A percentile compares a stretch with the other conserved stretches of the same genome.
phyloP scores from a whole-genome alignment of 2,797 vertebrate species.

The Cossypha polioptera region DNA sequence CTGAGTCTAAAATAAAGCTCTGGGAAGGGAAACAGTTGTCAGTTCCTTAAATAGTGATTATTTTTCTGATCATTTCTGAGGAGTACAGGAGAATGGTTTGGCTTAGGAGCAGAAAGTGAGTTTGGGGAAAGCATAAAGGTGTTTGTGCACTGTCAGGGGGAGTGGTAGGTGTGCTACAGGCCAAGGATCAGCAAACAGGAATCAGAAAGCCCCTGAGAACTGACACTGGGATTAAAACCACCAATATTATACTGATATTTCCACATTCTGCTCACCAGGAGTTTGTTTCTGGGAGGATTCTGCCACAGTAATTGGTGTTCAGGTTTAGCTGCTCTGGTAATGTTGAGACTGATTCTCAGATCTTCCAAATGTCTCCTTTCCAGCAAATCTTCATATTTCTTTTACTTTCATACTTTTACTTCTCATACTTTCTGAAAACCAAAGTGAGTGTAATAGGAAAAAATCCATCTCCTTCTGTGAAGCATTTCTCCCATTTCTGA shows the following conservation, averaged over 20 bases:
- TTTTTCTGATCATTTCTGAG: neutral
- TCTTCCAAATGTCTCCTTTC: neutral
- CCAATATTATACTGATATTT: neutral
- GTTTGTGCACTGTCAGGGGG: neutral
- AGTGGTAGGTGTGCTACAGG: neutral
- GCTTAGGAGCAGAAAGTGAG: neutral
- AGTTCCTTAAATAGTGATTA: neutral
- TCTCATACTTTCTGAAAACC: neutral
- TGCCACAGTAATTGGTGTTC: neutral
- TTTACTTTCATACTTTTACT: neutral
- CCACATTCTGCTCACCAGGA: accelerated
- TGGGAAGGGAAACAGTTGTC: neutral
- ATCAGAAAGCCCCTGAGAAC: neutral
- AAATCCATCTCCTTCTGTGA: neutral
- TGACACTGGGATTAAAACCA: neutral
- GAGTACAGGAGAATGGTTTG: neutral
- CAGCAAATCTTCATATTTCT: neutral
- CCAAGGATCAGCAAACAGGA: neutral
- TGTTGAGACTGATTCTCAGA: neutral
- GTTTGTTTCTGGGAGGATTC: neutral
- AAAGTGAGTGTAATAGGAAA: neutral
- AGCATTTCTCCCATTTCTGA: neutral
- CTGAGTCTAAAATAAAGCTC: neutral
- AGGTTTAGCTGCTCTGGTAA: neutral
- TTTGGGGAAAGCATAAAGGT: neutral